Conservation (phyloP, 1,140 invertebrate species). For the Coptotermes formosanus region DNA sequence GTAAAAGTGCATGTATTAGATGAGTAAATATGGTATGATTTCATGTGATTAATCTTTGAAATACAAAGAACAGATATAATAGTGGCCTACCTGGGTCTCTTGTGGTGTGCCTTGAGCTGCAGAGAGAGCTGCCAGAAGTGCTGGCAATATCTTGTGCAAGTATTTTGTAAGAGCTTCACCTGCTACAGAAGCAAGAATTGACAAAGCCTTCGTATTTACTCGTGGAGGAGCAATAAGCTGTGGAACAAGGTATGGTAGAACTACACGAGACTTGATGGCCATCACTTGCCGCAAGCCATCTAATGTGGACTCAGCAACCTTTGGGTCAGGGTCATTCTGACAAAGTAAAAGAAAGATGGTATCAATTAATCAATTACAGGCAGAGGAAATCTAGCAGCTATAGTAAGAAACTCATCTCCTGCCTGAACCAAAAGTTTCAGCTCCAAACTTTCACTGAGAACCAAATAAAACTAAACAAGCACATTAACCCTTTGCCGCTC, state of each 20-base stretch:
- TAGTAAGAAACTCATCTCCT: not conserved
- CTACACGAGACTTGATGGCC: conserved; percentile 92
- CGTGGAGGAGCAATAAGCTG: conserved; percentile 80
- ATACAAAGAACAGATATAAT: no score
- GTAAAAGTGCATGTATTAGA: no score
- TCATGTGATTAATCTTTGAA: no score
- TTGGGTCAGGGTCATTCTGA: conserved; percentile 70
- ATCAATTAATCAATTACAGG: not conserved
- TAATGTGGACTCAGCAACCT: conserved; percentile 78
- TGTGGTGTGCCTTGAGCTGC: conserved; percentile 64
- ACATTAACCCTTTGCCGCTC: no score
- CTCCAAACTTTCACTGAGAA: no score
- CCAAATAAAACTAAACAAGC: no score
- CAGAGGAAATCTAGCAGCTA: not conserved
- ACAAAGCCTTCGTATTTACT: conserved; percentile 90
- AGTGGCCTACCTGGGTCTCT: conserved; percentile 60
- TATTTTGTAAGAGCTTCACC: conserved; percentile 91
- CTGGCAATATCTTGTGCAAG: conserved; percentile 86
- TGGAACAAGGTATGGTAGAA: conserved; percentile 93
- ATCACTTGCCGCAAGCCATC: conserved; percentile 96
- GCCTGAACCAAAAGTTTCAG: no score
- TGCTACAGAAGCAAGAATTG: conserved; percentile 88
- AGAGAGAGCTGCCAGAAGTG: conserved; percentile 77
- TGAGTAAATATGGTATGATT: no score
- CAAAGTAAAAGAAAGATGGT: conserved; percentile 36